Evolutionary conservation across 1,140 invertebrate genomes (phyloP).

Genomic region (Homarus americanus): DNA sequence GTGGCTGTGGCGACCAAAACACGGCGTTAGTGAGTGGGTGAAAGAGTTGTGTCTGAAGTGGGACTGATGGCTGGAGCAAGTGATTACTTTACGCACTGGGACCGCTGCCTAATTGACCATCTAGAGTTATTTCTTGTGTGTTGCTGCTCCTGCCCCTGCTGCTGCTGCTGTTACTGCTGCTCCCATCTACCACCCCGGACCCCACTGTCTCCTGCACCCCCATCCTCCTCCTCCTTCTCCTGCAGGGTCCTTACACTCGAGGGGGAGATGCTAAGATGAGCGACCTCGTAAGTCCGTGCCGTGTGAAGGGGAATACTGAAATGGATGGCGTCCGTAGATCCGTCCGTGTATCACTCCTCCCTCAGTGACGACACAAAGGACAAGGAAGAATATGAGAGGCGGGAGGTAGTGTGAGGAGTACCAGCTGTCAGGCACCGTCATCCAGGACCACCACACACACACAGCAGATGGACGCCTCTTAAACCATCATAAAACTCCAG

Average conservation of each 20-base stretch:
- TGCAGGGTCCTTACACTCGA: no score
- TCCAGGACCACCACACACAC: no score
- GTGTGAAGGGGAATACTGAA: no score
- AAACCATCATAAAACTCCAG: background rate
- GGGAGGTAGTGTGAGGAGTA: background rate
- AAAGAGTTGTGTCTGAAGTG: constrained; percentile 59
- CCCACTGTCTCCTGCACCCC: no score
- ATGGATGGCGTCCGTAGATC: no score
- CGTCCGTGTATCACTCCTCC: no score
- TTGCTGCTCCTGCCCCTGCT: background rate
- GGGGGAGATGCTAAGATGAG: no score
- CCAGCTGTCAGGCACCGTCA: no score
- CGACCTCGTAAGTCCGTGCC: no score
- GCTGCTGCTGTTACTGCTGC: no score
- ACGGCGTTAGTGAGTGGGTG: constrained; percentile 22
- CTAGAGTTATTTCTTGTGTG: constrained; percentile 57
- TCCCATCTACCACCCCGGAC: no score
- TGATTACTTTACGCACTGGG: constrained; percentile 69
- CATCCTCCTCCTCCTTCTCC: constrained; percentile 1
- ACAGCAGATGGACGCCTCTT: background rate
- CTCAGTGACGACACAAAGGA: background rate
- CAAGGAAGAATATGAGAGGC: background rate
- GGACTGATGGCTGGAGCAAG: constrained; percentile 60
- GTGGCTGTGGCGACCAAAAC: background rate
- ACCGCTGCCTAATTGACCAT: constrained; percentile 64